Conservation (phyloP, 1,140 invertebrate species). For the Dinothrombium tinctorium region DNA sequence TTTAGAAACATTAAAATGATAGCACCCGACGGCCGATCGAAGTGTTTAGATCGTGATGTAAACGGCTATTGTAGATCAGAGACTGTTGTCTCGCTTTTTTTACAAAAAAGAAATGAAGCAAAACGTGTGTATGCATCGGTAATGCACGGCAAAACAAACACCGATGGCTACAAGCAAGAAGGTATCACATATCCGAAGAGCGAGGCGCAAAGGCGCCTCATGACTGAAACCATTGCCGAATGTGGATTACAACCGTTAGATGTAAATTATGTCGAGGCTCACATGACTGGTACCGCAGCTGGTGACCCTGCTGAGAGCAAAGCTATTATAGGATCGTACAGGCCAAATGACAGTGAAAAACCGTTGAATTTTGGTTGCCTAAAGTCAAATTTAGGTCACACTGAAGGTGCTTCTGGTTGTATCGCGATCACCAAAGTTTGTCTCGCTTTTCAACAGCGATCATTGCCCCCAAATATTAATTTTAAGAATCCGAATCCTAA, state of each 20-base stretch:
- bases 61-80: too few species aligned
- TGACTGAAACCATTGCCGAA: constrained; percentile 21
- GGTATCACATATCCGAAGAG: too few species aligned
- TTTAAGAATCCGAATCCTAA: too few species aligned
- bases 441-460: too few species aligned
- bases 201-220: constrained; percentile 18
- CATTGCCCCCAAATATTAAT: too few species aligned
- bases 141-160: too few species aligned
- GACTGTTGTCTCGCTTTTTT: constrained; percentile 26
- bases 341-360: constrained; percentile 21
- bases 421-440: too few species aligned
- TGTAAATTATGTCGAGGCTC: constrained; percentile 23
- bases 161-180: too few species aligned
- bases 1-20: constrained; percentile 80
- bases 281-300: constrained; percentile 33
- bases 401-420: too few species aligned
- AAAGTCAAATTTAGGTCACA: too few species aligned
- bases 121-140: constrained; percentile 59
- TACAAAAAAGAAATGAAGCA: constrained; percentile 25
- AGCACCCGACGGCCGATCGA: constrained; percentile 62
- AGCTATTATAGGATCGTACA: constrained; percentile 66
- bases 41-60: constrained; percentile 90
- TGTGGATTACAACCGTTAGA: constrained; percentile 19
- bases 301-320: constrained; percentile 92
- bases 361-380: too few species aligned